Conservation (phyloP, 2,888 invertebrate species). For the Platypus cylindrus region DNA sequence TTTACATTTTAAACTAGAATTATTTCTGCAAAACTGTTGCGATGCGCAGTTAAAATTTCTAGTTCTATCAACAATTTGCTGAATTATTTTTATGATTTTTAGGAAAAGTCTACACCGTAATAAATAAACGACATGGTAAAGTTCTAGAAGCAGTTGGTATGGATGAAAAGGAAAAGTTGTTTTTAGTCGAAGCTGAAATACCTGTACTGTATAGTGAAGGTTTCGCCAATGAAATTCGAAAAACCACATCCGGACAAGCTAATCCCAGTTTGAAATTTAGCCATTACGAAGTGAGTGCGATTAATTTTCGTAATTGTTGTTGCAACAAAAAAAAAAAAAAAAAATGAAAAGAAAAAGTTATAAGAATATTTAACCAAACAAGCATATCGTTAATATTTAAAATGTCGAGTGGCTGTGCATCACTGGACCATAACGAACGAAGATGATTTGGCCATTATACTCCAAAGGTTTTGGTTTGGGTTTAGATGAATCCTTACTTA, state of each 20-base stretch:
- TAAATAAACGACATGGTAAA: conserved; percentile 77
- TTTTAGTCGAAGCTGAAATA: conserved; percentile 76
- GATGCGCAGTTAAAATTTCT: no score
- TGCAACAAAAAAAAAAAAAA: background rate
- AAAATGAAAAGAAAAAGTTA: background rate
- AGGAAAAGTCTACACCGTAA: conserved; percentile 84
- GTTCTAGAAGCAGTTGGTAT: conserved; percentile 75
- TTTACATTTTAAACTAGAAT: no score
- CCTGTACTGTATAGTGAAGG: conserved; percentile 96
- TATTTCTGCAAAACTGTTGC: no score
- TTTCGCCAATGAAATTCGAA: conserved; percentile 87
- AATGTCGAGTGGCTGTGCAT: conserved; percentile 8
- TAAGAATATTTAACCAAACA: background rate
- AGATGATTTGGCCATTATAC: no score
- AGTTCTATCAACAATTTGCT: no score
- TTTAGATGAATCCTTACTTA: no score
- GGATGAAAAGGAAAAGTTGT: conserved; percentile 81
- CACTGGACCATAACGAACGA: conserved; percentile 15
- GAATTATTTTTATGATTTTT: conserved; percentile 8
- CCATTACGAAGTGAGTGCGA: conserved; percentile 83
- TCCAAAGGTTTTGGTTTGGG: conserved; percentile 5
- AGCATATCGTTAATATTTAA: background rate
- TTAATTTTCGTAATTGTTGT: conserved; percentile 1
- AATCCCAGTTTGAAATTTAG: conserved; percentile 83
- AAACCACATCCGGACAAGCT: conserved; percentile 91